Evolutionary conservation across 2,113 vertebrate genomes (phyloP), one percentile per base, ranked within the genome.

Genomic region (Tragulus kanchil): DNA sequence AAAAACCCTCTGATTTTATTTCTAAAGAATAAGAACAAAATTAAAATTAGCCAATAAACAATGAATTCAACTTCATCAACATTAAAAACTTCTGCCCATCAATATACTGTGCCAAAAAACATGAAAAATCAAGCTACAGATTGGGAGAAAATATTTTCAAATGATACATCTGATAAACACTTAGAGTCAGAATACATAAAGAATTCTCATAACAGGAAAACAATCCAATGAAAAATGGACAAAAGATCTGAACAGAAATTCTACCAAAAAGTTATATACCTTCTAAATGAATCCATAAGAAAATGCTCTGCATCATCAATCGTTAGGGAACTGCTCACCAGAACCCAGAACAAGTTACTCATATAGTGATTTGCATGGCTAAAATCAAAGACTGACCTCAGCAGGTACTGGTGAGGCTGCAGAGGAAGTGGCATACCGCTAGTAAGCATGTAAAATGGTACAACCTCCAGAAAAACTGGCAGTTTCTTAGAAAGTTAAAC

Each of bases 1-100:
- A 83, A 88, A 69, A 28, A 73, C 16, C 59, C 31, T 67, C 12
- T 94, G 31, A 73, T 21, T 31, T 36, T 28, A 69, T 25, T 93
- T 93, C 54, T 71, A 91, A 54, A 58, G 90, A 90, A 92, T 21
- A 31, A 59, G 58, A 85, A 10, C 12, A 89, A 91, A 95, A 54
- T n/a, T 6, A 71, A 48, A 85, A 36, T 69, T 52, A 59, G 67
- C 36, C 52, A 89, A 54, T 36, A 73, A 93, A 69, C 5, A 26
- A 2, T 79, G 77, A 92, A 3, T 89, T 67, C 42, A 85, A 69
- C 31, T 77, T 77, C 26, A 54, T 54, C 52, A 91, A 85, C 89
- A 85, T 59, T 79, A 28, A 87, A 77, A 95, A 71, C 36, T 54
- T 67, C 36, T n/a, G 10, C 12, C 14, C 48, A 83, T 85, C 71